Base-by-base conservation (phyloP, 2,113 vertebrate genomes). In the Meleagris gallopavo region DNA sequence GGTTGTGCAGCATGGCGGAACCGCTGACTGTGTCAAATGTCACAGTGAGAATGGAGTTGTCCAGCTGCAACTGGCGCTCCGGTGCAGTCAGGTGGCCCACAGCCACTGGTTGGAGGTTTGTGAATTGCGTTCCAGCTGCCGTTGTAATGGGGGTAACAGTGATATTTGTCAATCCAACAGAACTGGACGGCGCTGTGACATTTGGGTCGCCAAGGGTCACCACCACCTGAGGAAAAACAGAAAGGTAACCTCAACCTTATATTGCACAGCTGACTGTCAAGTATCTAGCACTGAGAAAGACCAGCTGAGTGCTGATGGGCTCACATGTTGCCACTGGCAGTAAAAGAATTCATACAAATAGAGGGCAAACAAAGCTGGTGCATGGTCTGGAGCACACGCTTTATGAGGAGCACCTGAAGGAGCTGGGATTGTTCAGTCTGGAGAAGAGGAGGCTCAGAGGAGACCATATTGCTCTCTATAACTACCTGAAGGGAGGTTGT, bases 11-110 rank as follows among this genome's bases (percentile, higher is more conserved):
- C 98, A 99, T 97, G 86, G 99, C 98, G 0, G 99, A 98, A 80
- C 99, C 98, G 3, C 99, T 99, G 96, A 99, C 98, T 0, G 99
- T 97, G 93, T 99, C 99, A 22, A 99, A 99, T 32, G 99, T 99
- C 91, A 99, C 99, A 0, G 99, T 99, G 93, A 99, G 98, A 95
- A 99, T 99, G 27, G 99, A 99, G 97, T 98, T 99, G 98, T 99
- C 99, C 85, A 99, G 98, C 41, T 99, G 98, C 72, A 99, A 96
- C 67, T 99, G 98, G 32, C 99, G 98, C 34, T 99, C 99, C 0
- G 98, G 96, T 61, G 98, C 69, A 2, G 98, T 92, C 73, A 99
- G 98, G 89, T 99, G 99, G 38, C 99, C 97, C 32, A 99, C 98
- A 0, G 99, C 98, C 36, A 99, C 99, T 0, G 99, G 99, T 97